Evolutionary conservation across 2,797 vertebrate species (phyloP), one percentile per base, ranked within the genome.

Genomic region (Coccyzus lansbergi): DNA sequence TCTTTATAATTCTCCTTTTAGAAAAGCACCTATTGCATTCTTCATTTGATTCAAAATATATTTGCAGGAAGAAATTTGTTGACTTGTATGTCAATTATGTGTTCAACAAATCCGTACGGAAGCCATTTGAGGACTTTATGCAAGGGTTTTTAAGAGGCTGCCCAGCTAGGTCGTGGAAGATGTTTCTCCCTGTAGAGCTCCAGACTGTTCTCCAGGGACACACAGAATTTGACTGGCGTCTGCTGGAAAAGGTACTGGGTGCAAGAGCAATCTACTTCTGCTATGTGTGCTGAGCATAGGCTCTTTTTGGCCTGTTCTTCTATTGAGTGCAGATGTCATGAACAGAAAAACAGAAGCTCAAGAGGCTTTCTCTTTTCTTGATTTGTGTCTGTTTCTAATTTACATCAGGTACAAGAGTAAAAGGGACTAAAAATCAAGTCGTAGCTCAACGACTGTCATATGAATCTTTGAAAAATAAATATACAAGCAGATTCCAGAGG

Each of bases 21-120:
- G 65, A 74, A 91, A 83, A 56, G 7, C 46, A 67, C 5, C 46
- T 65, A 13, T 55, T 40, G 8, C 10, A 28, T 64, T 82, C 22
- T 20, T 81, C 3, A 0, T 83, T 68, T 81, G 15, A 28, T 75
- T 52, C 42, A 51, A 69, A 78, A 65, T 91, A 28, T 94, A 59
- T 83, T 93, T 84, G 60, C 97, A 98, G 98, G 90, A 92, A 93
- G 62, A 91, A 97, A 75, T 98, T 97, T 62, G 97, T 98, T 64
- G 96, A 98, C 49, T 93, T 97, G 42, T 97, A 95, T 16, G 88
- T 98, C 86, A 95, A 97, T 83, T 97, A 97, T 6, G 15, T 78
- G 13, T 89, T 98, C 44, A 98, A 97, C 82, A 92, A 95, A 49
- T 97, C 97, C 0, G 71, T 98, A n/a, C 14, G 19, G 91, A 92